Evolutionary conservation across 2,797 vertebrate genomes (phyloP).

Genomic region (Spinus olivaceus): DNA sequence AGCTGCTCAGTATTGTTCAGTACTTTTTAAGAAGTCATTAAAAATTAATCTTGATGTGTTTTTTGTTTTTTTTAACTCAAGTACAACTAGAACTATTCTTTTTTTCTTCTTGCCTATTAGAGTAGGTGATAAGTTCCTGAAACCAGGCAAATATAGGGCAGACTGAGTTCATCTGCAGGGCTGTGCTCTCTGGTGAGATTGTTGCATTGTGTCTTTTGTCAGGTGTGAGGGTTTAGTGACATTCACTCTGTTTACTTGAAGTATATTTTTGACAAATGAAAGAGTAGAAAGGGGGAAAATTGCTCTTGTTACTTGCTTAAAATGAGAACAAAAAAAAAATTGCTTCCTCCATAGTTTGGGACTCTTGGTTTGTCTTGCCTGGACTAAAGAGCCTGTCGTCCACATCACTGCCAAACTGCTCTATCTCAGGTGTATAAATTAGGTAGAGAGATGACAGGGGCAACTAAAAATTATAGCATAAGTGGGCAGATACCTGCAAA

Average conservation of each 20-base stretch:
- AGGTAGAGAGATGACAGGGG: background rate
- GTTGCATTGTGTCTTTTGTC: background rate
- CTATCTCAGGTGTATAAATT: background rate
- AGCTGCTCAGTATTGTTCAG: background rate
- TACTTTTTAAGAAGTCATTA: constrained; percentile 19
- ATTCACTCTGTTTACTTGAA: background rate
- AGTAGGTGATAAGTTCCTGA: background rate
- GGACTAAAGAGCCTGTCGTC: background rate
- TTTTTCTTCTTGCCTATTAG: background rate
- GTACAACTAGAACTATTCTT: background rate
- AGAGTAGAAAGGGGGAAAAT: background rate
- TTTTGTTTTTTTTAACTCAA: background rate
- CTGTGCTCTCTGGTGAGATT: background rate
- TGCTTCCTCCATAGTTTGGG: background rate
- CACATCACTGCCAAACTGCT: background rate
- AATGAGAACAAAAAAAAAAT: background rate
- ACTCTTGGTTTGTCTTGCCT: background rate
- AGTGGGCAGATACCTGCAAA: background rate
- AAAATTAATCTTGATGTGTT: constrained; percentile 1
- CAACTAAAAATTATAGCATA: background rate
- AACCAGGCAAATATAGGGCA: background rate
- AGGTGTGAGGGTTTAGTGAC: background rate
- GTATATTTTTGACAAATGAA: background rate
- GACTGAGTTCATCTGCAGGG: background rate
- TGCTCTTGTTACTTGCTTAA: background rate